Evolutionary conservation across 2,888 invertebrate genomes (phyloP), one percentile per base, ranked within the genome.

Genomic region (Apamea epomidion): DNA sequence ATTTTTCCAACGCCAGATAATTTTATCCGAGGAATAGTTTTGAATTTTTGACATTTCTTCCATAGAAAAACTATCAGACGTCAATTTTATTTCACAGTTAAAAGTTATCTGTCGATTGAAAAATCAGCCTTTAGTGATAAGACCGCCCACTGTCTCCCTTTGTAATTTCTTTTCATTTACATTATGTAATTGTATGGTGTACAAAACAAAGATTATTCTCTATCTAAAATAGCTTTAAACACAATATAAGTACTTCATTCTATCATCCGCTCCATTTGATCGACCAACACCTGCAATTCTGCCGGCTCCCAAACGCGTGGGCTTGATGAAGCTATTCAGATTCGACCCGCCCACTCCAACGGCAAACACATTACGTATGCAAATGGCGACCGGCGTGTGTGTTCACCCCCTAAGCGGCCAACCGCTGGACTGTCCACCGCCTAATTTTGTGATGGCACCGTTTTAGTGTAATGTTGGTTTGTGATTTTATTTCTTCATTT

Each of bases 341-440:
- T 79, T 54, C 71, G 60, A 21, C 32, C 80, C 80, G 29, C 82
- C 89, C 85, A 84, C 87, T 32, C 29, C n/a, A n/a, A 69, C 29
- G n/a, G 65, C 75, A 90, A 83, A 89, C 84, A 87, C 78, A 90
- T 89, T 89, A 87, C 74, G 73, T 78, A 87, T 81, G 85, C 67
- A 79, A 89, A 82, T 86, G 77, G 64, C 58, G 65, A 25, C 68
- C 62, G 67, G 82, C 83, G 77, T 81, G 85, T 85, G 83, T 87
- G 83, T 82, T 67, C 75, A 87, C 32, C 51, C 70, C 45, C 62
- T 76, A 51, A 87, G 85, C 72, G 54, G 32, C 3, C 72, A 45
- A 62, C 70, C 70, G 60, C 64, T 45, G 21, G 68, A 75, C n/a
- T 62, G 72, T n/a, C 64, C 80, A 69, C 21, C 45, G 51, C 54